Base-by-base conservation (phyloP, 2,888 invertebrate genomes). In the Lepidocyrtoides sp. region DNA sequence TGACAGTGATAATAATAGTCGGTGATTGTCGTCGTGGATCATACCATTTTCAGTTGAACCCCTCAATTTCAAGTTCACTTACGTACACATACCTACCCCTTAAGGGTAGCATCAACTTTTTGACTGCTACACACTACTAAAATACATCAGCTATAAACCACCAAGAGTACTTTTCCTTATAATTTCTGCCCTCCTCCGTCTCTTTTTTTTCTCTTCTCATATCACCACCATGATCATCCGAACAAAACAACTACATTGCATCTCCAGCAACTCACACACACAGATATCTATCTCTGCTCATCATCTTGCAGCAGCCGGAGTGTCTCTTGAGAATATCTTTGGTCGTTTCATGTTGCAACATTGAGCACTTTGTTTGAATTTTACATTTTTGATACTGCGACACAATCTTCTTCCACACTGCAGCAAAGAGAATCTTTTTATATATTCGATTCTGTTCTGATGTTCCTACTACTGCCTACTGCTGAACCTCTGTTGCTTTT, bases 241-340 rank as follows among this genome's bases (percentile, higher is more conserved):
- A 14, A 41, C 36, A 23, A 20, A n/a, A 36, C n/a, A n/a, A n/a
- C n/a, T n/a, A 54, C 51, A 32, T 82, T 44, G 48, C 83, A 44
- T 77, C 81, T 60, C 60, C 57, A 72, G n/a, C n/a, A n/a, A n/a
- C n/a, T n/a, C n/a, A n/a, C n/a, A 20, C 57, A 48, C 54, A 36
- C 32, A 17, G 51, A 36, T 41, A 32, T 72, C 51, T 90, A 90
- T 89, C 89, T 90, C 84, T n/a, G 66, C 84, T 90, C 89, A 90
- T 91, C 90, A 91, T 91, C 85, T 86, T 85, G 90, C 83, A 87
- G 87, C 77, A 85, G 90, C 90, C 90, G 79, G 51, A 91, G 69
- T 86, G 90, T 91, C 90, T 91, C 90, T 91, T 85, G 90, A 91
- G 90, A 91, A 77, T 54, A 85, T 81, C 84, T 81, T 81, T 51